Conservation (phyloP, 2,797 vertebrate genomes). For the Mycteria americana region DNA sequence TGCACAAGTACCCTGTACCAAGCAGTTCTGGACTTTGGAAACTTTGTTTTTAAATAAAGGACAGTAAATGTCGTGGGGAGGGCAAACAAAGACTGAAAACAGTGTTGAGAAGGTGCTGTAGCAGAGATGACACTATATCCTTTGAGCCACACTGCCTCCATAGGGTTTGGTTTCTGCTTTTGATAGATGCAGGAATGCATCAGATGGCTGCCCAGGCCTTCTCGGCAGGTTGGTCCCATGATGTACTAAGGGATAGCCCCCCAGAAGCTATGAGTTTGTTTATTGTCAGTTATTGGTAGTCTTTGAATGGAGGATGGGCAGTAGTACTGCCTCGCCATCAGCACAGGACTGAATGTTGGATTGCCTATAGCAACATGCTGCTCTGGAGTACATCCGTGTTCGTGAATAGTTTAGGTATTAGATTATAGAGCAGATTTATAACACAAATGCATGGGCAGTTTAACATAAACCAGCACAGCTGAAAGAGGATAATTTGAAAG, state of each 20-base stretch:
- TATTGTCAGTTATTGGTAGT: background rate
- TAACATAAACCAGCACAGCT: background rate
- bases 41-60: background rate
- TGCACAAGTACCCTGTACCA: background rate
- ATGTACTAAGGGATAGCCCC: no score
- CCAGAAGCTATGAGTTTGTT: background rate
- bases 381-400: background rate
- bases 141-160: background rate
- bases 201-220: background rate
- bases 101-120: background rate
- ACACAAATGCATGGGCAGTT: background rate
- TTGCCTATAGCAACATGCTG: background rate
- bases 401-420: background rate
- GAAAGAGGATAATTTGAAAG: background rate
- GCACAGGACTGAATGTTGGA: background rate
- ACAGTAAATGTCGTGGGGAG: background rate
- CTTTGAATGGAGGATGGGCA: background rate
- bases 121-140: background rate
- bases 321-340: background rate
- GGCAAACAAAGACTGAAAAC: background rate
- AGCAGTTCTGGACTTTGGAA: background rate
- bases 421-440: background rate
- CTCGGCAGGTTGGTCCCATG: background rate
- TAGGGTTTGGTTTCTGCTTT: background rate
- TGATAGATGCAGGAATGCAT: background rate